Evolutionary conservation across 2,113 vertebrate genomes (phyloP), one percentile per base, ranked within the genome.

Genomic region (Pomatostomus ruficeps): DNA sequence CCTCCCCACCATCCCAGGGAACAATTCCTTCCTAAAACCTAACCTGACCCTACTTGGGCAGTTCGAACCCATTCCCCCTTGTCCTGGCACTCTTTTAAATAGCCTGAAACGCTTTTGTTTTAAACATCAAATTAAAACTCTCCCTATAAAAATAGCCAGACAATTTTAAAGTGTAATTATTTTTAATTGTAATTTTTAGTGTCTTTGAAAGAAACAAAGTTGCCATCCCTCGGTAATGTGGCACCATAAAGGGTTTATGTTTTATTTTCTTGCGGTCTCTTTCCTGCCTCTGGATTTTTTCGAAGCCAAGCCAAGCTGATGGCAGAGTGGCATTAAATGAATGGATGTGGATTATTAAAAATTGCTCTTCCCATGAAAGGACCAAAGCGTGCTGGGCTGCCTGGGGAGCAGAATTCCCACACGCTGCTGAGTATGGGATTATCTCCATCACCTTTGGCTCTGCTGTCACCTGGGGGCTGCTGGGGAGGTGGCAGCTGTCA

Each of bases 51-150:
- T 45, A 2, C 45, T 67, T 38, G 52, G n/a, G 5, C 38, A 52
- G 0, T 40, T 8, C 0, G 5, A 14, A 67, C 1, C 20, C n/a
- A 15, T 54, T 67, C 13, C 16, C 13, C 18, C 12, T 11, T 23
- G 25, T 29, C 17, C 38, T 52, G 29, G 12, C 9, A 6, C 59
- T 74, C n/a, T 75, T 59, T 23, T 38, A 43, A 54, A 54, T 14
- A 46, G 45, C 38, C 35, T 71, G 62, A 82, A 71, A 68, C 21
- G 12, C 21, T 28, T 94, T 51, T 59, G 55, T 48, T 76, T 54
- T 65, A 57, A 57, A 61, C 8, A 4, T 7, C 59, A 76, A 51
- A 68, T 61, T 82, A 85, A 61, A 46, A 42, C 26, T 55, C 29
- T 80, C 43, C 26, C 9, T 58, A 7, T 23, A 70, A 88, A 84